Conservation (phyloP, 2,888 invertebrate species). For the Campoplex capitator region DNA sequence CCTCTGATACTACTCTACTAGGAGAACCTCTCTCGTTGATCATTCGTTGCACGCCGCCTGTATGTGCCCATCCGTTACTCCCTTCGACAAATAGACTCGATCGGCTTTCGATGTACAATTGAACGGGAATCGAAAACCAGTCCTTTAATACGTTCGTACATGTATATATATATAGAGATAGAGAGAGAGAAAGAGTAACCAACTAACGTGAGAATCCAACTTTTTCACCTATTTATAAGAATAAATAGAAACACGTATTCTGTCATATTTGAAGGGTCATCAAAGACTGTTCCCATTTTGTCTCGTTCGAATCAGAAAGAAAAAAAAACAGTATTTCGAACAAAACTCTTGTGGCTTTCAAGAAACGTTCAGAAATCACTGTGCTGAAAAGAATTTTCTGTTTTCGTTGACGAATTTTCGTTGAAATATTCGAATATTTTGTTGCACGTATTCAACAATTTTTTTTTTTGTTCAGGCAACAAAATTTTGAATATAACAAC, state of each 20-base stretch:
- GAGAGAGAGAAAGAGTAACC: no score
- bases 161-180: not conserved
- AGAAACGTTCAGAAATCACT: no score
- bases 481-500: no score
- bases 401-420: no score
- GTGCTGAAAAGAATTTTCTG: no score
- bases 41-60: conserved; percentile 63
- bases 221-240: not conserved
- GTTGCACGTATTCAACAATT: no score
- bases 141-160: conserved; percentile 1
- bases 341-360: no score
- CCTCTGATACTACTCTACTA: conserved; percentile 19
- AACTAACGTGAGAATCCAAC: conserved; percentile 22
- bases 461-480: no score
- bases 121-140: conserved; percentile 65
- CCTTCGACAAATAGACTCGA: conserved; percentile 68
- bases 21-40: conserved; percentile 51
- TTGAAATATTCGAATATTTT: no score
- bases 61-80: conserved; percentile 66
- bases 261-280: not conserved
- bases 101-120: conserved; percentile 62
- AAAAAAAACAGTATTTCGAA: no score
- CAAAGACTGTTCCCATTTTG: no score
- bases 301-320: no score
- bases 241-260: not conserved